Evolutionary conservation across 2,113 vertebrate genomes (phyloP).

Genomic region (Puma concolor): DNA sequence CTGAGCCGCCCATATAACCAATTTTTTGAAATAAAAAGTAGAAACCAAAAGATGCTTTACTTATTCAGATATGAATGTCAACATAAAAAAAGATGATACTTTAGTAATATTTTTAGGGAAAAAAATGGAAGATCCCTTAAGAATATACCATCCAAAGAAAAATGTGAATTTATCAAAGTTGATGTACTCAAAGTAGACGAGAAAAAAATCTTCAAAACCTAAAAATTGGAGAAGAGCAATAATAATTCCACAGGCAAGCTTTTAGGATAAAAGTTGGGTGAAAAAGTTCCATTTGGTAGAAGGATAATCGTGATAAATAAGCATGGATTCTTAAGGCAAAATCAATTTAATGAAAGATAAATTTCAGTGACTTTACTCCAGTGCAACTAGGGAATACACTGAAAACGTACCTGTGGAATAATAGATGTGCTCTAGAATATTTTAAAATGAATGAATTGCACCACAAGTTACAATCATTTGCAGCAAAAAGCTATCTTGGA

Average conservation of each 20-base stretch:
- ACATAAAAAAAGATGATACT: conserved; percentile 7
- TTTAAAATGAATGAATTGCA: background rate
- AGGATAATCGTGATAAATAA: background rate
- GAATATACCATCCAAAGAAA: conserved; percentile 20
- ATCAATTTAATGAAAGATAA: background rate
- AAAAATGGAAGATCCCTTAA: background rate
- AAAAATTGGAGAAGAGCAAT: background rate
- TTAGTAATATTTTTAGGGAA: background rate
- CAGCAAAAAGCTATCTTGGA: background rate
- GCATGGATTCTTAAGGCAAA: conserved; percentile 5
- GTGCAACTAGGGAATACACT: background rate
- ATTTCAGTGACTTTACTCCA: background rate
- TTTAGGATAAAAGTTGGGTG: background rate
- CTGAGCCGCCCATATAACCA: background rate
- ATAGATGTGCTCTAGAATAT: background rate
- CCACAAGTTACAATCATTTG: conserved; percentile 32
- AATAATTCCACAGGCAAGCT: background rate
- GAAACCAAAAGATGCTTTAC: background rate
- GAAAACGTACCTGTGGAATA: background rate
- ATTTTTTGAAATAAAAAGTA: conserved; percentile 41
- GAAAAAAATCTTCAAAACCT: conserved; percentile 2
- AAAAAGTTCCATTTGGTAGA: conserved; percentile 19
- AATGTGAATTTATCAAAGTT: background rate
- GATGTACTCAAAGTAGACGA: background rate
- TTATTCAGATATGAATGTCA: background rate